Base-by-base conservation (phyloP, 2,113 vertebrate species). In the Larimichthys polyactis region DNA sequence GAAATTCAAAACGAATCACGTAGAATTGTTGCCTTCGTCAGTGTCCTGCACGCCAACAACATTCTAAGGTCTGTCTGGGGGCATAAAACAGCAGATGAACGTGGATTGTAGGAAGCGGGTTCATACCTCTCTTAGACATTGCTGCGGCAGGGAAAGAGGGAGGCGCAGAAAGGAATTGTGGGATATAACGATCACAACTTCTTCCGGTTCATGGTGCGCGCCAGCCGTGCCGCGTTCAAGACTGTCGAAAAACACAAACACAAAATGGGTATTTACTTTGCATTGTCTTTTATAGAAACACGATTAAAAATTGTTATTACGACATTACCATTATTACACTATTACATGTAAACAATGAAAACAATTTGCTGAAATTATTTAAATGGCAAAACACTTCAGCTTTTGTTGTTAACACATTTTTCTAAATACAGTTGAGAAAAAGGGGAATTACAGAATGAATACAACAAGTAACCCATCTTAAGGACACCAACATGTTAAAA, bases 61-160 rank as follows among this genome's bases (percentile, higher is more conserved):
- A 11, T 24, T 24, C 0, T 0, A 63, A 11, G 8, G 11, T 9
- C 4, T 7, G 8, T 0, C 0, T 4, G 8, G 22, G 12, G 0
- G 20, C 15, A 11, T 0, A 44, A 81, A 79, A 66, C 54, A 19
- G 29, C 59, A 15, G 91, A 93, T 93, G 93, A 80, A 81, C 9
- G 2, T 64, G 67, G 92, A 93, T 94, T 79, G 29, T 0, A 22
- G 0, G 12, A n/a, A 24, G 9, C 2, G 17, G 20, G 0, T 49
- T 78, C 90, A 8, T 94, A 96, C 95, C 95, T 95, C 95, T 95
- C 95, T 96, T 96, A 79, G 95, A 96, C 95, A 96, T 96, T 2
- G 95, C 92, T 84, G 93, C 92, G 51, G 76, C 15, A 60, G 78
- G 84, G 93, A 93, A 95, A 95, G 93, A 94, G 94, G 88, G 78